phyloP scores from a whole-genome alignment of 2,113 vertebrate species.

The Pygathrix nemaeus region DNA sequence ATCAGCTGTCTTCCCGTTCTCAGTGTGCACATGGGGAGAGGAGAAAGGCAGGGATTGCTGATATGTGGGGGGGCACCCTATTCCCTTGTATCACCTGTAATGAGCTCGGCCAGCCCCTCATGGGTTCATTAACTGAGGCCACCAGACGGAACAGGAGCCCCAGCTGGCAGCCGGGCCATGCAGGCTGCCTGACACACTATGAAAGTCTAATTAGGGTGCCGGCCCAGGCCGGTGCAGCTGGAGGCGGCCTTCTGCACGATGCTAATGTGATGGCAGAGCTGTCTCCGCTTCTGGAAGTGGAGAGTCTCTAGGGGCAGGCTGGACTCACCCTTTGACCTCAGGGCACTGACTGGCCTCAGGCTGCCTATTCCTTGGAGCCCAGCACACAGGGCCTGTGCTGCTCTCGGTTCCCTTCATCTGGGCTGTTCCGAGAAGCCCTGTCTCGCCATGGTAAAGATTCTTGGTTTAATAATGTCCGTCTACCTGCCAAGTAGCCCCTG shows the following conservation, averaged over 20 bases:
- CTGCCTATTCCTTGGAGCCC: neutral
- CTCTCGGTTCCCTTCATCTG: neutral
- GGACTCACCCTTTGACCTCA: constrained; percentile 24
- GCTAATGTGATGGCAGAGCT: neutral
- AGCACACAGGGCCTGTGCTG: neutral
- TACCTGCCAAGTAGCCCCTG: neutral
- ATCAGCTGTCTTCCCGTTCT: neutral
- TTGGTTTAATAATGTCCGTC: neutral
- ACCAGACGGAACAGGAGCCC: constrained; percentile 64
- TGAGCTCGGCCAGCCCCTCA: constrained; percentile 55
- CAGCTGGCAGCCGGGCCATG: constrained; percentile 72
- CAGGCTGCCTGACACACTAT: constrained; percentile 56
- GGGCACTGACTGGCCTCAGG: neutral
- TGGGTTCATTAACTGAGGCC: constrained; percentile 72
- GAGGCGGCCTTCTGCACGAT: neutral
- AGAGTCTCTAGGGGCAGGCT: neutral
- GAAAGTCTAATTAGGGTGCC: constrained; percentile 75
- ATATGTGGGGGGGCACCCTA: neutral
- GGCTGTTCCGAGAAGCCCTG: neutral
- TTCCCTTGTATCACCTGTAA: constrained; percentile 19
- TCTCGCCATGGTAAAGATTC: neutral
- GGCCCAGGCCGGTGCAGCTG: constrained; percentile 67
- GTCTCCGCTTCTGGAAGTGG: neutral
- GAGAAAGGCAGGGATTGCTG: neutral
- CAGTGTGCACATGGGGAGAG: neutral